phyloP scores from a whole-genome alignment of 2,797 vertebrate species.

The Chelmon rostratus region DNA sequence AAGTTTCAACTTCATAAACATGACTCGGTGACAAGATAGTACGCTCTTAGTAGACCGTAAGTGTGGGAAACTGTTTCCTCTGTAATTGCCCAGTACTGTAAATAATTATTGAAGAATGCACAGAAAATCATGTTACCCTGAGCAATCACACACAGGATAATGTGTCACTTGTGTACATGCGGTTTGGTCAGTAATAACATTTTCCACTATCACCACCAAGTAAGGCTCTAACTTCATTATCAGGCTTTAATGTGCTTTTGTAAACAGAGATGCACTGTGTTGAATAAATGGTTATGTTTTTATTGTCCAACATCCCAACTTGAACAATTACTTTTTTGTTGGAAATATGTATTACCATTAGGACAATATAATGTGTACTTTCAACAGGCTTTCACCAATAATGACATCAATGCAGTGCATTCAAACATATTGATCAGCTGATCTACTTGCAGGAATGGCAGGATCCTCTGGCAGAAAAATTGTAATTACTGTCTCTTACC shows the following conservation, averaged over 20 bases:
- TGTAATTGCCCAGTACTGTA: neutral
- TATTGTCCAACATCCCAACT: neutral
- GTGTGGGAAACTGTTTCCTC: constrained; percentile 10
- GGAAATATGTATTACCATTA: neutral
- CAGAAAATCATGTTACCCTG: constrained; percentile 16
- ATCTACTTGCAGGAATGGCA: neutral
- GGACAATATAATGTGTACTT: neutral
- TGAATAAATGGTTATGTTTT: too few relatives aligned
- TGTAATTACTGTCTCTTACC: neutral
- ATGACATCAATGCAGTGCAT: neutral
- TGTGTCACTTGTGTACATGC: constrained; percentile 18
- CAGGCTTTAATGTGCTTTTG: neutral
- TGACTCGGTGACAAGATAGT: neutral
- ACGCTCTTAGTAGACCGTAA: neutral
- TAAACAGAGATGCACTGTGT: neutral
- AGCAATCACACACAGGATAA: constrained; percentile 10
- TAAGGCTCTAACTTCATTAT: constrained; percentile 21
- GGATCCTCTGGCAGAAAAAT: neutral
- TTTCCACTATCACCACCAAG: neutral
- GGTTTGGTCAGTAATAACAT: constrained; percentile 8
- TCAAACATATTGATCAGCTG: neutral
- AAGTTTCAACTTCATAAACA: constrained; percentile 31
- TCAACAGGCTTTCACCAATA: neutral
- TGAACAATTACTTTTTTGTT: neutral
- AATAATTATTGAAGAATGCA: constrained; percentile 4